Evolutionary conservation across 2,797 vertebrate species (phyloP), one percentile per base, ranked within the genome.

Genomic region (Holocentrus rufus): DNA sequence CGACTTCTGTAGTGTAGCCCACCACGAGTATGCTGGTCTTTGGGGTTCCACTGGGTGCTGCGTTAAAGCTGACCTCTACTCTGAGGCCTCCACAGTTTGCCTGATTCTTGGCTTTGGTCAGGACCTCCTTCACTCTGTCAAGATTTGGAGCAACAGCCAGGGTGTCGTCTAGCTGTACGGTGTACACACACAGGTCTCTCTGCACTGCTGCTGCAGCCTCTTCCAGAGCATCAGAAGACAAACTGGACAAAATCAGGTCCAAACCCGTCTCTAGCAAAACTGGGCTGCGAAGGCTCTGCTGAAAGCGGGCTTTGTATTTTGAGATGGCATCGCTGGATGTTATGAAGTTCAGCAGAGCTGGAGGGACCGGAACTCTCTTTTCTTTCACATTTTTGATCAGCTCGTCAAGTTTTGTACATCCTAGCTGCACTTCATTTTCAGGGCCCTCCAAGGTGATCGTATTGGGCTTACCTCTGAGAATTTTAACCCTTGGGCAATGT

Each of bases 161-260:
- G 42, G 57, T 13, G 3, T 63, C 82, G 20, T 89, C 76, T 31
- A 93, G 50, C 2, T 2, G 0, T 5, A 88, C 36, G 2, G 17
- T 78, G 36, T 54, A 75, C 46, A 63, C 15, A 14, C 13, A 65
- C 15, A 93, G 23, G 1, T 92, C 89, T 65, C 79, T 77, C 2
- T 2, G 23, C n/a, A 93, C 0, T 11, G 83, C 61, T 1, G 52
- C 15, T 5, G 61, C 62, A 0, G 91, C 93, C 30, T 92, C 87
- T 1, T 88, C 70, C 31, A 94, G 72, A 0, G 85, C 81, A 7
- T 69, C 76, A 4, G 61, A 7, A 0, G 91, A 91, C 58, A 91
- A 70, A 74, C 93, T 92, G 47, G 75, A 78, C 30, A 93, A 50
- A 60, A 89, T n/a, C 39, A 93, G 52, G 11, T 89, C 77, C 5